Conservation (phyloP, 2,113 vertebrate species). For the Eubucco bourcierii region DNA sequence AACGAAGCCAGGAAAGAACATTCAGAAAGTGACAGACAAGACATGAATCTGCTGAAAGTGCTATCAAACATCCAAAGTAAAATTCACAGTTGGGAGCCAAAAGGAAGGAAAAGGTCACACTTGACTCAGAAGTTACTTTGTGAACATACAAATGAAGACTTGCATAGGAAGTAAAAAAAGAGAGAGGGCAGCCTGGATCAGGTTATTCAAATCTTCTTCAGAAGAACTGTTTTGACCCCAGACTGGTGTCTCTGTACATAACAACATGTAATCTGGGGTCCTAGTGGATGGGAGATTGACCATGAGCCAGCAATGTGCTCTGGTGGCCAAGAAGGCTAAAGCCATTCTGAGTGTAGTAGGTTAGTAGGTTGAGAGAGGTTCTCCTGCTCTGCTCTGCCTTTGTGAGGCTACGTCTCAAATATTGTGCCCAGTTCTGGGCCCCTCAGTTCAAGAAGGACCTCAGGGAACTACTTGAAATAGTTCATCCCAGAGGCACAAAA, state of each 20-base stretch:
- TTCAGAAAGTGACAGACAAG: slow-evolving; percentile 16
- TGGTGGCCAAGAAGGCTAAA: no score
- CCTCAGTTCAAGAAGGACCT: no score
- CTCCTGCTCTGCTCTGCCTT: no score
- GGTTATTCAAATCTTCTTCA: background rate
- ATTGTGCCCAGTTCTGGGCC: no score
- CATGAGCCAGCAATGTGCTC: no score
- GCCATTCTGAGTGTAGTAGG: no score
- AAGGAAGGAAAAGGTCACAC: background rate
- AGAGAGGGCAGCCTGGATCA: background rate
- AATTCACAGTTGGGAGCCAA: background rate
- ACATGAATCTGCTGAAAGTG: background rate
- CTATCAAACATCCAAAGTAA: slow-evolving; percentile 10
- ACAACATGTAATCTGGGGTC: background rate
- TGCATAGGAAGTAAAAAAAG: no score
- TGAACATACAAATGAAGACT: background rate
- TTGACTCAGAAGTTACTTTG: background rate
- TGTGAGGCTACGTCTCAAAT: no score
- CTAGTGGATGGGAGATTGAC: no score
- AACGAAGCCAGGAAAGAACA: slow-evolving; percentile 38
- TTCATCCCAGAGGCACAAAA: no score
- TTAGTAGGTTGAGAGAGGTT: no score
- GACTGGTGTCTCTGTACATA: background rate
- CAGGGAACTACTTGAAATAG: no score
- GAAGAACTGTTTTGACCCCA: background rate